Percentiles rank a stretch among this genome's conserved stretches.
Conservation (phyloP, 1,140 invertebrate species). For the Brachionus calyciflorus region DNA sequence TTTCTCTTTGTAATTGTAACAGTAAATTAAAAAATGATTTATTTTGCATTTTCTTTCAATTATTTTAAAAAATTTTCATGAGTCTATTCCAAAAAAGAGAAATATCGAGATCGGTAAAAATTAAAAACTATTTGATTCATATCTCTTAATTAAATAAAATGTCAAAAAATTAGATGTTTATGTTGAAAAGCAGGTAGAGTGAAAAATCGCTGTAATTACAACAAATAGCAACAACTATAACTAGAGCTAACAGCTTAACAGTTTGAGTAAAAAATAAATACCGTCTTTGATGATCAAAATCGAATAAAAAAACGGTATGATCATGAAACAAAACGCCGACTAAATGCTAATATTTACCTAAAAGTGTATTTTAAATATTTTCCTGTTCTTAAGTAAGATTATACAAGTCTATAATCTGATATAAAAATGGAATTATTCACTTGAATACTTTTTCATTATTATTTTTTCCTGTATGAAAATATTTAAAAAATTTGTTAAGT, state of each 20-base stretch:
- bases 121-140: too few relatives aligned
- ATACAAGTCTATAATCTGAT: background rate
- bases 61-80: too few relatives aligned
- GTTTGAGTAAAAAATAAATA: background rate
- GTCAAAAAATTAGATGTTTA: constrained; percentile 4
- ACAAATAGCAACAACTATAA: background rate
- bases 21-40: too few relatives aligned
- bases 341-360: too few relatives aligned
- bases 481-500: too few relatives aligned
- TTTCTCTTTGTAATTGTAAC: too few relatives aligned
- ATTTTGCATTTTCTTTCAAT: too few relatives aligned
- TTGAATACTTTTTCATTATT: background rate
- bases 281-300: constrained; percentile 21
- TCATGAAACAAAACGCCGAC: background rate
- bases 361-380: constrained; percentile 5
- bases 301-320: background rate
- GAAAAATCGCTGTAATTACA: background rate
- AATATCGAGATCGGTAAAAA: too few relatives aligned
- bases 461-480: background rate
- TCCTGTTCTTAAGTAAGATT: background rate
- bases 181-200: background rate
- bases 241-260: constrained; percentile 15
- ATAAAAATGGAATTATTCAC: background rate
- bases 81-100: too few relatives aligned
- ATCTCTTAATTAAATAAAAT: background rate